phyloP scores from a whole-genome alignment of 2,113 vertebrate genomes.

The Glaucidium brasilianum region DNA sequence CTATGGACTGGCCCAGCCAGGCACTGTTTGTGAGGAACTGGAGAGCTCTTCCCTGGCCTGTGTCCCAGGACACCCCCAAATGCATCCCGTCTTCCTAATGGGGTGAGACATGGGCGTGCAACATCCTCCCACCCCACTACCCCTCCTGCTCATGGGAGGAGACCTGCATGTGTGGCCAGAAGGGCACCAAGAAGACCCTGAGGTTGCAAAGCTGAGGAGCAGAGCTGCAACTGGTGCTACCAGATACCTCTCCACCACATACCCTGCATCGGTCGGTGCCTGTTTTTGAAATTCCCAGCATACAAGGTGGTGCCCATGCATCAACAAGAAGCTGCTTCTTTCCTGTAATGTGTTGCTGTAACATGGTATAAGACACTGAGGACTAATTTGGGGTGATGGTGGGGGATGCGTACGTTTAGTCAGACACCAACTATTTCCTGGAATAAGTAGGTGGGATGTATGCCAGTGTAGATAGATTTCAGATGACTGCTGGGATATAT shows the following conservation, averaged over 20 bases:
- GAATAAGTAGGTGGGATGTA: neutral
- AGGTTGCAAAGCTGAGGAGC: neutral
- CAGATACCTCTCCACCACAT: rapidly evolving
- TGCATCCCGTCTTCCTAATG: neutral
- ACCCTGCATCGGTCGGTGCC: neutral
- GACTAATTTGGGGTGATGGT: neutral
- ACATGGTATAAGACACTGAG: neutral
- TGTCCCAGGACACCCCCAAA: neutral
- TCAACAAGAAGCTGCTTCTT: neutral
- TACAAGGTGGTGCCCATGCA: neutral
- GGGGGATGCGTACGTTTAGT: neutral
- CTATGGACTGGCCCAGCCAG: neutral
- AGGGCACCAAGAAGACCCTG: neutral
- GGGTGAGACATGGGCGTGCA: neutral
- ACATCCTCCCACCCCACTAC: neutral
- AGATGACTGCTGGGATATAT: neutral
- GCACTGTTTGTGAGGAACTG: neutral
- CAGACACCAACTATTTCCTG: neutral
- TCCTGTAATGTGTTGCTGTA: neutral
- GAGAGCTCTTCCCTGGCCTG: neutral
- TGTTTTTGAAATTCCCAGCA: neutral
- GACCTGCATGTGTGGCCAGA: neutral
- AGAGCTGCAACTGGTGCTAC: neutral
- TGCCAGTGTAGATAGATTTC: neutral
- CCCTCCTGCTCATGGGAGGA: neutral